A percentile compares a stretch with the other conserved stretches of the same genome.
Conservation (phyloP, 1,140 invertebrate genomes). For the Lucilia cuprina region DNA sequence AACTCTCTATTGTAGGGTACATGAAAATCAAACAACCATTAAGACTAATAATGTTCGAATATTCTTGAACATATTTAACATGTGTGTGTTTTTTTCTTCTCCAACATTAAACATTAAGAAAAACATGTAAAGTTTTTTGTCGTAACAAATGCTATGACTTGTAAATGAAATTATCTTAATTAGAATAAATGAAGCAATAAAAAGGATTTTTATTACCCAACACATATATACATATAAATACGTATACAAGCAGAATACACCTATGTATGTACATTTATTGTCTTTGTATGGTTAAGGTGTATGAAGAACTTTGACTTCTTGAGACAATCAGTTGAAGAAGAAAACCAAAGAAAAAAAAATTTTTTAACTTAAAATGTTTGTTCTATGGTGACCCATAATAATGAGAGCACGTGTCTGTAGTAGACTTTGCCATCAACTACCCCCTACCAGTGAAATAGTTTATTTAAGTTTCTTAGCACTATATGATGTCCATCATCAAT, state of each 20-base stretch:
- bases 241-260: not conserved
- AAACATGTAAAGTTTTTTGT: not conserved
- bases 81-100: not conserved
- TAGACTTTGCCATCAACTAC: not conserved
- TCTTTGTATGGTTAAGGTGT: not conserved
- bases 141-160: not conserved
- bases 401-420: slow-evolving; percentile 20
- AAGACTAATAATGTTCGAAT: not conserved
- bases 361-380: not conserved
- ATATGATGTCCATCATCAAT: not conserved
- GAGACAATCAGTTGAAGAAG: not conserved
- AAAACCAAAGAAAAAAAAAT: not conserved
- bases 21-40: slow-evolving; percentile 5
- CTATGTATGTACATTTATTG: not conserved
- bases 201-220: slow-evolving; percentile 27
- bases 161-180: slow-evolving; percentile 33
- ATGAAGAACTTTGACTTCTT: not conserved
- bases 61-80: not conserved
- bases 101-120: not conserved
- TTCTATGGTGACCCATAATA: slow-evolving; percentile 34
- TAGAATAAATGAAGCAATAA: slow-evolving; percentile 34
- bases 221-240: not conserved
- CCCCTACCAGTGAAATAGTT: not conserved
- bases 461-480: not conserved
- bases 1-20: not conserved